A percentile compares a stretch with the other conserved stretches of the same genome.
These are phyloP conservation scores for Drosophila mayri DNA, from an alignment of 1,140 invertebrate genomes.

Conservation along the genomic window DNA sequence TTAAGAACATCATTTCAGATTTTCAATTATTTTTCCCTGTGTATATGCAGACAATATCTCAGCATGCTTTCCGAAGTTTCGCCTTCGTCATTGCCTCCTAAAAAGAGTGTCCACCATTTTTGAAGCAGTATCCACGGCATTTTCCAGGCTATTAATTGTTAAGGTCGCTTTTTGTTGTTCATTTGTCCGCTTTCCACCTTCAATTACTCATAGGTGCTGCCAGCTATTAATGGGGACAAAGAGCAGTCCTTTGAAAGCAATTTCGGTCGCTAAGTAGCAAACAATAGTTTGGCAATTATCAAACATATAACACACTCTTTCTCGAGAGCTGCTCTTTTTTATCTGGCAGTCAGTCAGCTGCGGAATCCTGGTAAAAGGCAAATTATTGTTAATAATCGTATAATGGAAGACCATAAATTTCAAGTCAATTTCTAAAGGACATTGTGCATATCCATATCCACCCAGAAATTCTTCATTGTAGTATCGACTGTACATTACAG, in stretches of 20 bases:
- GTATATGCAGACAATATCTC: conserved; percentile 28
- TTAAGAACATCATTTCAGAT: not conserved
- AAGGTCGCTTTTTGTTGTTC: conserved; percentile 38
- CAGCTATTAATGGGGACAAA: conserved; percentile 44
- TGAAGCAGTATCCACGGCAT: conserved; percentile 21
- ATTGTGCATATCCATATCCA: conserved; percentile 15
- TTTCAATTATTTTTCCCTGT: not conserved
- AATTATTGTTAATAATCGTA: conserved; percentile 58
- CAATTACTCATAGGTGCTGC: conserved; percentile 49
- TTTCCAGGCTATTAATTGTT: conserved; percentile 56
- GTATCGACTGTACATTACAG: conserved; percentile 16
- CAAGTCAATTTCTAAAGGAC: conserved; percentile 41
- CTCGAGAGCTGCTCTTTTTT: conserved; percentile 35
- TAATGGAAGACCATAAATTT: conserved; percentile 55
- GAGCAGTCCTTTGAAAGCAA: conserved; percentile 51
- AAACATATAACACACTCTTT: conserved; percentile 38
- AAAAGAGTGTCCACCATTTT: conserved; percentile 50
- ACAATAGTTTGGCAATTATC: conserved; percentile 61
- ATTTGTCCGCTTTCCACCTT: conserved; percentile 47
- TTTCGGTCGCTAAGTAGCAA: conserved; percentile 61
- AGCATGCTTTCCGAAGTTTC: conserved; percentile 43
- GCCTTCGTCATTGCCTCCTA: conserved; percentile 38
- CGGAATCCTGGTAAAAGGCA: conserved; percentile 38
- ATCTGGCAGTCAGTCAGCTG: conserved; percentile 20
- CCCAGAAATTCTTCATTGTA: conserved; percentile 6